Conservation (phyloP, 2,888 invertebrate genomes). For the Aphrophora alni region DNA sequence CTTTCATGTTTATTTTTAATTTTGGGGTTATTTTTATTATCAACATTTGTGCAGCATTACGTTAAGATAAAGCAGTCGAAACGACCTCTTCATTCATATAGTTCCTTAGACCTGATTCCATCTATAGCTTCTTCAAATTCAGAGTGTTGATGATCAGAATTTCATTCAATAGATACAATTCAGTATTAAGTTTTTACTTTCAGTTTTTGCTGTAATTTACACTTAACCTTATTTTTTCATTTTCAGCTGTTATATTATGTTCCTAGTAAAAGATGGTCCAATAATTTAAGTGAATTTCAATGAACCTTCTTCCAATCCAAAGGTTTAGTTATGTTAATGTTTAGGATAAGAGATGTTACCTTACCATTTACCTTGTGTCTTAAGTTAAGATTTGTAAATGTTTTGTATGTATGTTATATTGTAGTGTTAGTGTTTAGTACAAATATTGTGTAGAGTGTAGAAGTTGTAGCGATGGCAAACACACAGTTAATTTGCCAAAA, state of each 20-base stretch:
- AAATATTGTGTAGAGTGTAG: background rate
- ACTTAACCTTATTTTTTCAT: background rate
- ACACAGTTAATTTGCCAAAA: background rate
- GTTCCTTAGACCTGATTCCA: slow-evolving; percentile 49
- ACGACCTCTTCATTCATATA: slow-evolving; percentile 46
- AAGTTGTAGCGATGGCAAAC: background rate
- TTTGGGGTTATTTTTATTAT: slow-evolving; percentile 31
- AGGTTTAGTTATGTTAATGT: background rate
- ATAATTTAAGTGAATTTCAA: background rate
- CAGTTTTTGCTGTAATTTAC: background rate
- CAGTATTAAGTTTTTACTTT: background rate
- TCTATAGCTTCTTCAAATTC: background rate
- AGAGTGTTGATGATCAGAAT: background rate
- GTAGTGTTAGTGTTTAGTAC: background rate
- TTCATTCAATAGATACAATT: background rate
- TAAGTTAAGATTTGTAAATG: background rate
- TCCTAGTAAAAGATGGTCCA: background rate
- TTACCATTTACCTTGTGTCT: background rate
- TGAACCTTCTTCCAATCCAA: background rate
- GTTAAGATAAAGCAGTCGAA: slow-evolving; percentile 24
- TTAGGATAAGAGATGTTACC: background rate
- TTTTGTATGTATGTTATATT: background rate
- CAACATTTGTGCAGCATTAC: slow-evolving; percentile 29
- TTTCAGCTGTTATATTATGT: background rate
- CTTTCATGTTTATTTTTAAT: slow-evolving; percentile 36